phyloP scores from a whole-genome alignment of 2,888 invertebrate species.

The Trissonchulus latispiculum region DNA sequence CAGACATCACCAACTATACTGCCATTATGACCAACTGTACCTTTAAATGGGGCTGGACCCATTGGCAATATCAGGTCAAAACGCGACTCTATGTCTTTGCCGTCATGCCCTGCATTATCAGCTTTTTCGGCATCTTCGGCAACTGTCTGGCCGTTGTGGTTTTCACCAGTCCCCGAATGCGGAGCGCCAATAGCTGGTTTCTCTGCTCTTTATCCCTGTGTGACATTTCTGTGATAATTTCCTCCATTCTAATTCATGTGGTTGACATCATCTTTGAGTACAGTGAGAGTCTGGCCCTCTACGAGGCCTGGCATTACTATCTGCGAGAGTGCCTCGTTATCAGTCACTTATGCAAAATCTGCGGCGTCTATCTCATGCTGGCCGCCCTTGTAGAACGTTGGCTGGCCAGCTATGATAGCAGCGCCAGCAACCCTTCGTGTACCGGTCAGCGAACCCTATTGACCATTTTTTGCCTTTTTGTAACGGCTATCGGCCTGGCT shows the following conservation, averaged over 20 bases:
- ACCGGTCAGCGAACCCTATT: neutral
- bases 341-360: neutral
- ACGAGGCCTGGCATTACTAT: neutral
- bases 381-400: neutral
- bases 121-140: neutral
- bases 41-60: neutral
- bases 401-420: neutral
- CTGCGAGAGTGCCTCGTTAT: neutral
- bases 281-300: neutral
- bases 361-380: neutral
- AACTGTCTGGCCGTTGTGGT: neutral
- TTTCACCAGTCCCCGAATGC: neutral
- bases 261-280: neutral
- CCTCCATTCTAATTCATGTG: neutral
- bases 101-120: neutral
- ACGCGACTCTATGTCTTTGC: neutral
- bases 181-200: neutral
- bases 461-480: neutral
- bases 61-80: neutral
- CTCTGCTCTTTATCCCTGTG: neutral
- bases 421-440: neutral
- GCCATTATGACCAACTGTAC: neutral
- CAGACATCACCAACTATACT: neutral
- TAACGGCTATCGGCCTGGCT: neutral
- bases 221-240: neutral